Percentiles rank a stretch among this genome's conserved stretches.
These are phyloP conservation scores for Alfaro cultratus DNA, from an alignment of 2,797 vertebrate species.

Conservation along the genomic window DNA sequence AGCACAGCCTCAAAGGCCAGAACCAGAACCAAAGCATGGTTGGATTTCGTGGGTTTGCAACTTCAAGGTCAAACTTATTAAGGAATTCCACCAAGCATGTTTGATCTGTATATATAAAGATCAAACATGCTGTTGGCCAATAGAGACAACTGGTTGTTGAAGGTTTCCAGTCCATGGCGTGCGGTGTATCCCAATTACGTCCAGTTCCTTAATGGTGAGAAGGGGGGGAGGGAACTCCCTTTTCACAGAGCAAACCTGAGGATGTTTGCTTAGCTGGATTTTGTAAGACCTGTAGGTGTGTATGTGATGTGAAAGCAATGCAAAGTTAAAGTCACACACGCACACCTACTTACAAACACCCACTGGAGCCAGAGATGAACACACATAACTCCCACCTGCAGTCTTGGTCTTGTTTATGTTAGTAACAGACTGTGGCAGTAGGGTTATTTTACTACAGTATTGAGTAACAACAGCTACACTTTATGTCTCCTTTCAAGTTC, in stretches of 20 bases:
- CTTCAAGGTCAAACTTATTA: slow-evolving; percentile 80
- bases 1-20: slow-evolving; percentile 56
- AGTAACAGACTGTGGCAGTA: slow-evolving; percentile 79
- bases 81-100: slow-evolving; percentile 76
- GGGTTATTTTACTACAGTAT: slow-evolving; percentile 80
- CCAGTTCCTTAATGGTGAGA: slow-evolving; percentile 58
- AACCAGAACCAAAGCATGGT: slow-evolving; percentile 50
- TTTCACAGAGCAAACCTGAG: slow-evolving; percentile 63
- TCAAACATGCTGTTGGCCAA: slow-evolving; percentile 73
- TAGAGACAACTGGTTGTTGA: slow-evolving; percentile 56
- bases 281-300: slow-evolving; percentile 57
- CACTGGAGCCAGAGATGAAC: slow-evolving; percentile 45
- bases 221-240: slow-evolving; percentile 65
- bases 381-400: slow-evolving; percentile 59
- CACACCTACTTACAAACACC: slow-evolving; percentile 50
- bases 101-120: slow-evolving; percentile 82
- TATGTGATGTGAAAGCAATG: slow-evolving; percentile 44
- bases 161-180: slow-evolving; percentile 70
- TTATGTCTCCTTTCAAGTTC: slow-evolving; percentile 74
- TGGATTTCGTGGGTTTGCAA: slow-evolving; percentile 77
- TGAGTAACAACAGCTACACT: slow-evolving; percentile 79
- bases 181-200: slow-evolving; percentile 67
- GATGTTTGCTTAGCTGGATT: slow-evolving; percentile 86
- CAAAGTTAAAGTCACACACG: slow-evolving; percentile 42
- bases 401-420: slow-evolving; percentile 78